A percentile compares a stretch with the other conserved stretches of the same genome.
These are phyloP conservation scores for Hiodon tergisus DNA, from an alignment of 2,113 vertebrate genomes.

Conservation along the genomic window DNA sequence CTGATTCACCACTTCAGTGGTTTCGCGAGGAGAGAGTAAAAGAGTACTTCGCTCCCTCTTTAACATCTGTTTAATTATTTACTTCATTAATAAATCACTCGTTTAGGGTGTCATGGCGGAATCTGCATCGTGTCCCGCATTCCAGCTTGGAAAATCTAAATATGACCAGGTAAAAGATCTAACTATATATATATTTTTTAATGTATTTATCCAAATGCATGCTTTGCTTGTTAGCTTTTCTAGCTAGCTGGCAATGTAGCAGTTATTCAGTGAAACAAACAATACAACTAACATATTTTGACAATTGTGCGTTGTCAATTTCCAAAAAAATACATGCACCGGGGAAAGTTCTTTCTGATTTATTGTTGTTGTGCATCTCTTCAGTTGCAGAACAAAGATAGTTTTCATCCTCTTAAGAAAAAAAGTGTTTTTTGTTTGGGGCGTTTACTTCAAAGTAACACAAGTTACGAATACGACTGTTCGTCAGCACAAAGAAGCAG, in stretches of 20 bases:
- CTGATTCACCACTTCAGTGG: conserved; percentile 14
- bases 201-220: conserved; percentile 8
- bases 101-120: conserved; percentile 66
- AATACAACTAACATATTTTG: background rate
- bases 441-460: background rate
- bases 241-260: background rate
- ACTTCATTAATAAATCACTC: conserved; percentile 53
- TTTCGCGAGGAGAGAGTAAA: conserved; percentile 31
- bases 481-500: too few relatives aligned
- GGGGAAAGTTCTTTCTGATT: too few relatives aligned
- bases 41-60: conserved; percentile 30
- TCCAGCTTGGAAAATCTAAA: conserved; percentile 74
- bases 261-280: background rate
- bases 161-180: conserved; percentile 75
- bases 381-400: conserved; percentile 3
- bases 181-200: background rate
- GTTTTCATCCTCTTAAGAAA: background rate
- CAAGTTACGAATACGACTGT: too few relatives aligned
- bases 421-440: background rate
- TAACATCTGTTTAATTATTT: conserved; percentile 41
- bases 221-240: background rate
- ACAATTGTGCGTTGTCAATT: too few relatives aligned
- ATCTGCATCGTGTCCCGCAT: conserved; percentile 62
- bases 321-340: too few relatives aligned
- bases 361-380: background rate